Evolutionary conservation across 2,113 vertebrate species (phyloP), one percentile per base, ranked within the genome.

Genomic region (Bujurquina vittata): DNA sequence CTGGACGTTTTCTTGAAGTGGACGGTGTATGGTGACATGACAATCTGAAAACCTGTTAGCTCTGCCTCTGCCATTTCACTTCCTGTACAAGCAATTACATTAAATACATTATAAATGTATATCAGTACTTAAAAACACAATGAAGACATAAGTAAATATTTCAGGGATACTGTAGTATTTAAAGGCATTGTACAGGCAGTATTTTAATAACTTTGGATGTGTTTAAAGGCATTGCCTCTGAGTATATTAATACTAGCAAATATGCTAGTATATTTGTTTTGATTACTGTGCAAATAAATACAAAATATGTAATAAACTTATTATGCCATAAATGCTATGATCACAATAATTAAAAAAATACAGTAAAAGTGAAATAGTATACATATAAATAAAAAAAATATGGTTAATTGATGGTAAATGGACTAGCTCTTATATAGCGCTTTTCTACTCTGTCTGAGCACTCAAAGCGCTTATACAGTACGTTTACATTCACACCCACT

Each of bases 11-110:
- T 98, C 35, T 94, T 97, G 93, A 98, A 98, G 86, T 91, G 91
- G 83, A 99, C 95, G 88, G 91, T 91, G 89, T 98, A 98, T 0
- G 97, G 97, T 9, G 96, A 97, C 0, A 89, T 96, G 26, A 98
- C 97, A 14, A 98, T 96, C 26, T 29, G 92, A 84, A 98, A 97
- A 31, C 85, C 94, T 0, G 23, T 83, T 26, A 72, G 84, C 82
- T 97, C 96, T 0, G 96, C 95, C 81, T 97, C 97, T 81, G 97
- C 97, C 96, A 98, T 96, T 94, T 98, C 97, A 72, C 96, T 96
- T 37, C 97, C 97, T 98, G 91, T 17, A 80, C 14, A 49, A 57
- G 54, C 7, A 56, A 15, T 40, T 87, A 9, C 0, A 33, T 4
- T n/a, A 33, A 81, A 31, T 77, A 37, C 18, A 69, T 49, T 69